Base-by-base conservation (phyloP, 1,140 invertebrate species). In the Oryctes rhinoceros region DNA sequence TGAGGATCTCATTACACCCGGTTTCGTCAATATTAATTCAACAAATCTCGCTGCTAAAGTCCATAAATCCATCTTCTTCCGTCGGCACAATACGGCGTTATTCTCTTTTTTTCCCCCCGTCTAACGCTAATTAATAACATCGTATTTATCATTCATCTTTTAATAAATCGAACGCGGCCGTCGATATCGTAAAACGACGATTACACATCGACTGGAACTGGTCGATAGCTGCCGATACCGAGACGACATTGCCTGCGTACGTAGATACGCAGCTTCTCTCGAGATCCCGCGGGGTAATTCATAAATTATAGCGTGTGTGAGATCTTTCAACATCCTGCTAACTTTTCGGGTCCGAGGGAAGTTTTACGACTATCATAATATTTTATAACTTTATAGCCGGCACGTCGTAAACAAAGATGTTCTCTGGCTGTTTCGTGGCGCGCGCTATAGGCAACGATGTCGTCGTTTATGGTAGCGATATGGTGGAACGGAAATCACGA, bases 321-420 rank as follows among this genome's bases (percentile, higher is more conserved):
- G 53, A 59, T 59, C 53, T 59, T 59, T 59, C 53, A 59, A 59
- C 53, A 59, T 59, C 53, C 53, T 59, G 53, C 53, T 59, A 59
- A 59, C 53, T 59, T 59, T 59, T 59, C 53, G 53, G 53, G 18
- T 59, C 53, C 53, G 53, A 44, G 15, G 53, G 53, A 59, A 18
- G 53, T 18, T 59, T 59, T 59, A 59, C 53, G 53, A 59, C 53
- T 59, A 59, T 18, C n/a, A 59, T 59, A 59, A 59, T 59, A 18
- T 59, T 59, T 59, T 59, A 59, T 59, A 59, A 59, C 53, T 59
- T 59, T 59, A 59, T 59, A 59, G 53, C n/a, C 53, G 53, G 53
- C 53, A 59, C 53, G n/a, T 59, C 53, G 53, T 59, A 59, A 59
- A 59, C 53, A 59, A 18, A 18, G 53, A 59, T 18, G 53, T 6